These are phyloP conservation scores for Myotis pilosus DNA, from an alignment of 2,797 vertebrate species.

Conservation along the genomic window DNA sequence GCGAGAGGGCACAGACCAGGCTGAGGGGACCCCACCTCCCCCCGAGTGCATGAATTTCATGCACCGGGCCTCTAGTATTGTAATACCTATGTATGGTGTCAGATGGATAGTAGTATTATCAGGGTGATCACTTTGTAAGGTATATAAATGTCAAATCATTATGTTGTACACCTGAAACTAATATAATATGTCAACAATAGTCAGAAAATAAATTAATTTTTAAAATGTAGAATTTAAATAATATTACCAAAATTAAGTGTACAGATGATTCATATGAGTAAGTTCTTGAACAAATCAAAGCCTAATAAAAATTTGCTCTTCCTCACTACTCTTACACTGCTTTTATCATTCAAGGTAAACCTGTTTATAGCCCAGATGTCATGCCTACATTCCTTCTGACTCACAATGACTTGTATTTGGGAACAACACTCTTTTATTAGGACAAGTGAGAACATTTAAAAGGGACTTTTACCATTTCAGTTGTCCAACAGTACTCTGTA, in stretches of 20 bases:
- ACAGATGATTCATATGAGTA: conserved; percentile 9
- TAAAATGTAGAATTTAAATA: background rate
- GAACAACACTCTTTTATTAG: background rate
- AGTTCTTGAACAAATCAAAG: conserved; percentile 39
- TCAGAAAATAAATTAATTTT: background rate
- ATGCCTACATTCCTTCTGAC: background rate
- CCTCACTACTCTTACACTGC: background rate
- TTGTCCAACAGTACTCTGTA: background rate
- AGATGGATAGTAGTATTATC: background rate
- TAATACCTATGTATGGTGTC: background rate
- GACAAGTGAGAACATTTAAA: background rate
- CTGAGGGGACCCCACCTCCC: too few species aligned
- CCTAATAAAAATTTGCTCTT: background rate
- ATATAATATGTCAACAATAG: background rate
- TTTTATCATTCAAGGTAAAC: background rate
- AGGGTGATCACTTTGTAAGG: background rate
- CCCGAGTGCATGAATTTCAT: too few species aligned
- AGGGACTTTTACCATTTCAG: background rate
- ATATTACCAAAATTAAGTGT: background rate
- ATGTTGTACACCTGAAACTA: background rate
- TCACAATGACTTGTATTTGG: background rate
- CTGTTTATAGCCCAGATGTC: background rate
- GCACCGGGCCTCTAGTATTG: too few species aligned
- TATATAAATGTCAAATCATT: background rate
- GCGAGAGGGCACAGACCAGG: too few species aligned